Evolutionary conservation across 2,113 vertebrate species (phyloP).

Genomic region (Oceanites oceanicus): DNA sequence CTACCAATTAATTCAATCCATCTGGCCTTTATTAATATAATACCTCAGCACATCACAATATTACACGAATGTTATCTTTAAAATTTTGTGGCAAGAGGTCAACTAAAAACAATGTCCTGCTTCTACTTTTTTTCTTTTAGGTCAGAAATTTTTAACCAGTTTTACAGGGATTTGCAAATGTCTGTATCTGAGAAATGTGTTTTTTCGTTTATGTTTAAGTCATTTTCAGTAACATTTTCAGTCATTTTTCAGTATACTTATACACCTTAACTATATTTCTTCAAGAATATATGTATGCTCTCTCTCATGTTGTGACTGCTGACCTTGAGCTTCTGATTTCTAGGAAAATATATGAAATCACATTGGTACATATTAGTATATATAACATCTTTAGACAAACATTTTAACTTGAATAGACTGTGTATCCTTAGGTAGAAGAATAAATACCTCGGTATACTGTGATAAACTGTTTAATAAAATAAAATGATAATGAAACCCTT

Average conservation of each 20-base stretch:
- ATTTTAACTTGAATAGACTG: background rate
- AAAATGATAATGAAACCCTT: constrained; percentile 44
- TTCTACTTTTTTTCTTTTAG: background rate
- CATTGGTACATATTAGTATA: background rate
- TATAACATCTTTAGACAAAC: background rate
- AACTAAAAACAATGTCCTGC: background rate
- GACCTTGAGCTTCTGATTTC: background rate
- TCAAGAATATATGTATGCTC: background rate
- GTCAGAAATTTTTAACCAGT: background rate
- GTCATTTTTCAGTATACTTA: background rate
- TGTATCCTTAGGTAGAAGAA: background rate
- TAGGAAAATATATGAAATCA: constrained; percentile 28
- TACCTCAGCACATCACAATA: background rate
- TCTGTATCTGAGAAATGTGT: background rate
- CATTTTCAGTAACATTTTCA: background rate
- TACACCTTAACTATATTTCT: background rate
- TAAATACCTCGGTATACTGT: background rate
- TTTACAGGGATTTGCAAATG: background rate
- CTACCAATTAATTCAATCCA: background rate
- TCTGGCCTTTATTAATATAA: background rate
- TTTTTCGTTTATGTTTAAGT: background rate
- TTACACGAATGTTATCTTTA: background rate
- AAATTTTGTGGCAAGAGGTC: background rate
- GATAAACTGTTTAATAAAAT: constrained; percentile 50
- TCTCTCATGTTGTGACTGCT: background rate